Evolutionary conservation across 2,113 vertebrate genomes (phyloP).

Genomic region (Calypte anna): DNA sequence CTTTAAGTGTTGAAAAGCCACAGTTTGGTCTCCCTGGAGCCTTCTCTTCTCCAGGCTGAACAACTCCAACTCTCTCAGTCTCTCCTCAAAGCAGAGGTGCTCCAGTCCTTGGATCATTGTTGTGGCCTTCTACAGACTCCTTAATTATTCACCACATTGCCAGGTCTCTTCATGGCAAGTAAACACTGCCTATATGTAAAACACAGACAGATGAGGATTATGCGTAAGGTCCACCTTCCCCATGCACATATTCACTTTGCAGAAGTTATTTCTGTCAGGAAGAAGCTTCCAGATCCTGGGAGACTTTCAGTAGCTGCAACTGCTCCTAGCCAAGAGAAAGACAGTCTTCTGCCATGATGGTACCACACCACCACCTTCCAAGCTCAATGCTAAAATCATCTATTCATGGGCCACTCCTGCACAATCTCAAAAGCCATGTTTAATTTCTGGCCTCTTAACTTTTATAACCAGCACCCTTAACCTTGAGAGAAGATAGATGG

Average conservation of each 20-base stretch:
- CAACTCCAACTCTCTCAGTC: too few species aligned
- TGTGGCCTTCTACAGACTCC: too few species aligned
- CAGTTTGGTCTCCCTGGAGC: too few species aligned
- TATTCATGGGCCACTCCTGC: background rate
- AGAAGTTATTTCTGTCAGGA: background rate
- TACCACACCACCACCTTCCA: background rate
- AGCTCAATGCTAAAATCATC: background rate
- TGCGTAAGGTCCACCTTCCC: background rate
- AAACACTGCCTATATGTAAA: background rate
- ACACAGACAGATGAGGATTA: background rate
- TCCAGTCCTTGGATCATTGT: too few species aligned
- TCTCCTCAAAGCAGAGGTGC: too few species aligned
- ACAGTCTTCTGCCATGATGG: background rate
- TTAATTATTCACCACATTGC: background rate
- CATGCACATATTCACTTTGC: background rate
- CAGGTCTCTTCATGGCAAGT: background rate
- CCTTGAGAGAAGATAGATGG: background rate
- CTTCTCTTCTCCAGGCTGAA: too few species aligned
- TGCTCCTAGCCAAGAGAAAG: background rate
- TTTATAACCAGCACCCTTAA: background rate
- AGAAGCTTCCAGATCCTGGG: background rate
- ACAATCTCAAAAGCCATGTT: background rate
- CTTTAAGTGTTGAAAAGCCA: too few species aligned
- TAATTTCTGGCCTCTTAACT: background rate
- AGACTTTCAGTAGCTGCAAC: background rate